A percentile compares a stretch with the other conserved stretches of the same genome.
Evolutionary conservation across 2,113 vertebrate species (phyloP).

Genomic region (Petaurus breviceps): DNA sequence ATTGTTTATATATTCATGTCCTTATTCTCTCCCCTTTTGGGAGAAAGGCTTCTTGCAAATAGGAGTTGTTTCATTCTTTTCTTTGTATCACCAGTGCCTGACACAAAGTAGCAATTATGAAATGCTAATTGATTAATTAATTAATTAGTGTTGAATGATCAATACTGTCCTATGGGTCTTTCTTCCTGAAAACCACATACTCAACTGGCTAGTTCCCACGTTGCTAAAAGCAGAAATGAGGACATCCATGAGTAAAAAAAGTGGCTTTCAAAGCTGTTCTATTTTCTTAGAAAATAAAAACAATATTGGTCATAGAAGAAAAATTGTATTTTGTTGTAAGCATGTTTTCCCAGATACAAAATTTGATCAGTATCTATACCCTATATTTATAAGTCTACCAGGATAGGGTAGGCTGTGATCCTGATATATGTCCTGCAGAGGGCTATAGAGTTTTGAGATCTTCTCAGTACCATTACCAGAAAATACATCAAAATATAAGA

Average conservation of each 20-base stretch:
- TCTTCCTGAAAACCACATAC: neutral
- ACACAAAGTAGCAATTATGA: neutral
- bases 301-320: neutral
- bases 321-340: neutral
- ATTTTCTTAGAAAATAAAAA: neutral
- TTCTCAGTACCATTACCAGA: neutral
- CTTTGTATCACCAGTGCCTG: neutral
- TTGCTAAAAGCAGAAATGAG: neutral
- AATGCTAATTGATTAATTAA: neutral
- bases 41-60: neutral
- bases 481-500: neutral
- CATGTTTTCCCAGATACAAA: neutral
- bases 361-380: neutral
- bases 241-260: neutral
- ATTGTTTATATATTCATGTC: neutral
- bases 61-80: neutral
- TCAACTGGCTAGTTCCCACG: neutral
- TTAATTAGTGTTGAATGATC: neutral
- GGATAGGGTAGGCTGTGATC: neutral
- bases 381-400: neutral
- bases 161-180: neutral
- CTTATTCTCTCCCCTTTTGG: neutral
- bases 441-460: slow-evolving; percentile 20
- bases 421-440: neutral
- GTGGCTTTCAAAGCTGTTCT: neutral